Percentiles rank a stretch among this genome's conserved stretches.
These are phyloP conservation scores for Diarsia rubi DNA, from an alignment of 2,888 invertebrate genomes.

Conservation along the genomic window DNA sequence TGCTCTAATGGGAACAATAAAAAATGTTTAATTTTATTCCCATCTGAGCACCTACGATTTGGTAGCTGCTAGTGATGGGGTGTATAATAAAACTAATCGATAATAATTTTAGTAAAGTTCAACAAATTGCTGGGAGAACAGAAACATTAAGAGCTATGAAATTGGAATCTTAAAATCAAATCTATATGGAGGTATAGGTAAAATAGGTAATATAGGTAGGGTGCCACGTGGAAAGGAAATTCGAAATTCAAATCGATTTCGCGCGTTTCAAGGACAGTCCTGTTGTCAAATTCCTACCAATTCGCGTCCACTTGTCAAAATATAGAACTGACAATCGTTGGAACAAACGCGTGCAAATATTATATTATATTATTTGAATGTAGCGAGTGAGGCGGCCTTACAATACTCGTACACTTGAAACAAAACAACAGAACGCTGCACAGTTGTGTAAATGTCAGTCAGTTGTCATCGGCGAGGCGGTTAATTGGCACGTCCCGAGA, in stretches of 20 bases:
- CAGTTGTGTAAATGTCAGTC: constrained; percentile 81
- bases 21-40: no score
- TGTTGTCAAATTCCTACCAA: constrained; percentile 19
- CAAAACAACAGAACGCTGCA: constrained; percentile 37
- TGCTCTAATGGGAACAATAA: no score
- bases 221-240: background rate
- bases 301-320: constrained; percentile 51
- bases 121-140: no score
- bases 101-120: no score
- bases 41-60: no score
- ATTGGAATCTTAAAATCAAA: no score
- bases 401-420: constrained; percentile 5
- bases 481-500: constrained; percentile 51
- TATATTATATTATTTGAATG: constrained; percentile 13
- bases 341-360: constrained; percentile 16
- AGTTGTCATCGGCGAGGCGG: constrained; percentile 66
- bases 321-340: constrained; percentile 25
- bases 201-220: background rate
- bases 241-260: background rate
- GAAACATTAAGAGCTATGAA: no score
- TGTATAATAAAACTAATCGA: no score
- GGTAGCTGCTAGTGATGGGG: no score
- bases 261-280: constrained; percentile 15
- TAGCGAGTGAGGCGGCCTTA: constrained; percentile 17
- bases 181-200: no score